A percentile compares a stretch with the other conserved stretches of the same genome.
Evolutionary conservation across 1,140 invertebrate genomes (phyloP).

Genomic region (Thaumatotibia leucotreta): DNA sequence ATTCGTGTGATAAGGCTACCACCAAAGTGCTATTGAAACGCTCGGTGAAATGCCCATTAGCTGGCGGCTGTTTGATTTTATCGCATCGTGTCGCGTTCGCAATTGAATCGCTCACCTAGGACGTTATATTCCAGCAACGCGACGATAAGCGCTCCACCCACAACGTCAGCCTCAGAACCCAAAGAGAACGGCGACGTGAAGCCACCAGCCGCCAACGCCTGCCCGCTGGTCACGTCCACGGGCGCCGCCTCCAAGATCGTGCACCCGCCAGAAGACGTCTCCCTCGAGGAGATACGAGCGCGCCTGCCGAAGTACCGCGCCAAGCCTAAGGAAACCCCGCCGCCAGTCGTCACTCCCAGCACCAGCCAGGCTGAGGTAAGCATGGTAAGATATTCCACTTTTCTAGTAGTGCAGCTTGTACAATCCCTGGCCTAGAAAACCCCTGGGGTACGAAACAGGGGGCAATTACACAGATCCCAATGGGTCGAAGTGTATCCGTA

Average conservation of each 20-base stretch:
- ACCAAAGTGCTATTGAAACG: no score
- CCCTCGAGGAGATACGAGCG: constrained; percentile 91
- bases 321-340: constrained; percentile 50
- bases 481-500: no score
- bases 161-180: constrained; percentile 64
- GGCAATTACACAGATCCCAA: no score
- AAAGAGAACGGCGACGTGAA: constrained; percentile 68
- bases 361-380: constrained; percentile 76
- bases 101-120: no score
- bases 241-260: constrained; percentile 93
- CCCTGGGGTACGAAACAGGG: no score
- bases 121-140: constrained; percentile 76
- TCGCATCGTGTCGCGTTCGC: no score
- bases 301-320: constrained; percentile 85
- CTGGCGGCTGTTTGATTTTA: no score
- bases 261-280: constrained; percentile 96
- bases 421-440: no score
- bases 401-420: no score
- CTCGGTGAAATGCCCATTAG: no score
- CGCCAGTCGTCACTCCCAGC: constrained; percentile 64
- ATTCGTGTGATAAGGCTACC: no score
- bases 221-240: constrained; percentile 86
- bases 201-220: constrained; percentile 77
- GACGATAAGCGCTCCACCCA: constrained; percentile 83
- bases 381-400: constrained; percentile 55